phyloP scores from a whole-genome alignment of 2,797 vertebrate genomes.

The Myoxocephalus aenaeus region DNA sequence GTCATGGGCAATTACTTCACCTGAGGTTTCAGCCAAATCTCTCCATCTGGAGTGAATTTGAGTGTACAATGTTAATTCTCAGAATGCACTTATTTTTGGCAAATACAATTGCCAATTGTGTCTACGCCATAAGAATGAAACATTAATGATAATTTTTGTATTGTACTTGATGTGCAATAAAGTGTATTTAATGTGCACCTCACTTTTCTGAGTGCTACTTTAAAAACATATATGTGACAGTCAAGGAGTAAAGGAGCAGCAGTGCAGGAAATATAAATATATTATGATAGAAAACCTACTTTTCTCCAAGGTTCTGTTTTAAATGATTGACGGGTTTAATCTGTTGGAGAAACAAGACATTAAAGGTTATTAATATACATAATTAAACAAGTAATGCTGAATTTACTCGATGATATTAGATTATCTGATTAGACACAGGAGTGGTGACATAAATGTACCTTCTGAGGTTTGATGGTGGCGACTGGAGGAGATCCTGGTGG shows the following conservation, averaged over 20 bases:
- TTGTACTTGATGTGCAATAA: background rate
- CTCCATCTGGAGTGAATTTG: slow-evolving; percentile 78
- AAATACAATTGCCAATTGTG: background rate
- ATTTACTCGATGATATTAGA: background rate
- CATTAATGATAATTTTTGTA: background rate
- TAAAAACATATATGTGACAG: background rate
- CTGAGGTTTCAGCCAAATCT: slow-evolving; percentile 81
- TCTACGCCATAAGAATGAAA: background rate
- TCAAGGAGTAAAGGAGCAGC: background rate
- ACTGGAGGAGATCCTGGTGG: slow-evolving; percentile 91
- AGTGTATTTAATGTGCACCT: background rate
- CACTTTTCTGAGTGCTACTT: slow-evolving; percentile 2
- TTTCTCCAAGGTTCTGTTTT: slow-evolving; percentile 87
- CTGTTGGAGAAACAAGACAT: slow-evolving; percentile 77
- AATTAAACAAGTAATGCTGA: background rate
- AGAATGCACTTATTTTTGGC: background rate
- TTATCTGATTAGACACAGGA: background rate
- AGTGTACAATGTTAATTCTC: background rate
- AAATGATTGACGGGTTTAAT: slow-evolving; percentile 87
- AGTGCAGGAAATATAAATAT: background rate
- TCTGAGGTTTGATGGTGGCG: slow-evolving; percentile 89
- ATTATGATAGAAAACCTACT: slow-evolving; percentile 82
- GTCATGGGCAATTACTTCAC: slow-evolving; percentile 79
- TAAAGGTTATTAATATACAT: background rate
- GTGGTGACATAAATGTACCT: slow-evolving; percentile 80